Conservation (phyloP, 2,888 invertebrate genomes). For the Drosophila prolongata region DNA sequence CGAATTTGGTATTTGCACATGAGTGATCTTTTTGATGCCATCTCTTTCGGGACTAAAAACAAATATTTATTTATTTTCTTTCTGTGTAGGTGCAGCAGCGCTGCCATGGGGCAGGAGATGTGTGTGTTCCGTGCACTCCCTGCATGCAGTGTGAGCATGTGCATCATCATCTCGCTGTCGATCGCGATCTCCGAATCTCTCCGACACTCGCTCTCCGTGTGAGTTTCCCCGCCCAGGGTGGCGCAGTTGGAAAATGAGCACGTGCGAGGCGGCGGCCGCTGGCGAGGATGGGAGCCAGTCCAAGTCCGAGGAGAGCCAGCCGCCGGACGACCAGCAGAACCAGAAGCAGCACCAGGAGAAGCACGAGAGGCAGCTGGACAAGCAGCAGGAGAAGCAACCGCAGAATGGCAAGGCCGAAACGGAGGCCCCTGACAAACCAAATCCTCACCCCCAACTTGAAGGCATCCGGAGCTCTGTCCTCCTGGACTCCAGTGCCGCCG, state of each 20-base stretch:
- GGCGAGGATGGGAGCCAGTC: conserved; percentile 30
- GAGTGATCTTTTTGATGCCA: too few species aligned
- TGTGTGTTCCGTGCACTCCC: conserved; percentile 32
- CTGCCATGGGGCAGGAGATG: conserved; percentile 60
- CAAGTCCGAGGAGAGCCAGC: conserved; percentile 25
- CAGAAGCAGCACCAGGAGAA: conserved; percentile 10
- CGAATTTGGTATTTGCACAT: too few species aligned
- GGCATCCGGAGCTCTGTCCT: conserved; percentile 20
- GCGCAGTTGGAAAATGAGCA: conserved; percentile 62
- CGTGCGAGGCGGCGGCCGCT: conserved; percentile 49
- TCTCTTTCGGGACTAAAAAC: too few species aligned
- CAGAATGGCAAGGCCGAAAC: conserved; percentile 7
- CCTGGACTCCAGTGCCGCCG: conserved; percentile 19
- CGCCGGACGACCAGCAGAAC: conserved; percentile 11
- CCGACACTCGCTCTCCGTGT: conserved; percentile 2
- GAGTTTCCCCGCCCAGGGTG: conserved; percentile 17
- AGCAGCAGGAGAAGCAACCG: conserved; percentile 1
- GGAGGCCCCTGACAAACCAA: conserved; percentile 5
- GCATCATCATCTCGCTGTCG: conserved; percentile 33
- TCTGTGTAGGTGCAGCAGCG: conserved; percentile 31
- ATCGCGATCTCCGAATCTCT: conserved; percentile 12
- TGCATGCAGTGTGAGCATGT: conserved; percentile 65
- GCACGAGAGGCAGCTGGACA: conserved; percentile 3
- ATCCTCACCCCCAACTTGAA: background rate
- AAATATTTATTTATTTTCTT: background rate